phyloP scores from a whole-genome alignment of 2,888 invertebrate genomes.

The Drosophila eohydei region DNA sequence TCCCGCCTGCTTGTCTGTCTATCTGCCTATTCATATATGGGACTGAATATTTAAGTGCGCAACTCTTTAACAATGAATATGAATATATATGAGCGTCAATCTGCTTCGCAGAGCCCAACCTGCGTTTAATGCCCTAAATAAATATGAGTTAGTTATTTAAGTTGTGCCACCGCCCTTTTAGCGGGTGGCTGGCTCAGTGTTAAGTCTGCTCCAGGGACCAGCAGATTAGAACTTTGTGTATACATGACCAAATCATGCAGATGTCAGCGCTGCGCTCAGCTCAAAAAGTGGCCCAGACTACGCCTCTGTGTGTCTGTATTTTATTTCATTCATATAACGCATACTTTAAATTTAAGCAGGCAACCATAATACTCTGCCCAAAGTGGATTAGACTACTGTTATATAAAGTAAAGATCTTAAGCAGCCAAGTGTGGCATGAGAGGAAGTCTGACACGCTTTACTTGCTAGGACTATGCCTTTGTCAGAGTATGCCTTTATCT shows the following conservation, averaged over 20 bases:
- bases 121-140: constrained; percentile 32
- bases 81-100: constrained; percentile 50
- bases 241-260: constrained; percentile 17
- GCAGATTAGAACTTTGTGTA: constrained; percentile 25
- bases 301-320: not conserved
- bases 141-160: constrained; percentile 17
- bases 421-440: not conserved
- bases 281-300: constrained; percentile 3
- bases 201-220: constrained; percentile 30
- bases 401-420: not conserved
- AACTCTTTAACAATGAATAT: constrained; percentile 48
- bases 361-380: not conserved
- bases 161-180: not conserved
- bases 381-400: not conserved
- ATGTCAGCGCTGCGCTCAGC: constrained; percentile 3
- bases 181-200: constrained; percentile 5
- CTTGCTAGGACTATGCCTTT: too few relatives aligned
- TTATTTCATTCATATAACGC: not conserved
- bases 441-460: not conserved
- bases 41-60: constrained; percentile 7
- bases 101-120: constrained; percentile 4
- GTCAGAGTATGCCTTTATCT: not conserved
- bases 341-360: not conserved
- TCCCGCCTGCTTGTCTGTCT: not conserved
- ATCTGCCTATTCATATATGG: not conserved